Base-by-base conservation (phyloP, 2,888 invertebrate genomes). In the Troides helena region DNA sequence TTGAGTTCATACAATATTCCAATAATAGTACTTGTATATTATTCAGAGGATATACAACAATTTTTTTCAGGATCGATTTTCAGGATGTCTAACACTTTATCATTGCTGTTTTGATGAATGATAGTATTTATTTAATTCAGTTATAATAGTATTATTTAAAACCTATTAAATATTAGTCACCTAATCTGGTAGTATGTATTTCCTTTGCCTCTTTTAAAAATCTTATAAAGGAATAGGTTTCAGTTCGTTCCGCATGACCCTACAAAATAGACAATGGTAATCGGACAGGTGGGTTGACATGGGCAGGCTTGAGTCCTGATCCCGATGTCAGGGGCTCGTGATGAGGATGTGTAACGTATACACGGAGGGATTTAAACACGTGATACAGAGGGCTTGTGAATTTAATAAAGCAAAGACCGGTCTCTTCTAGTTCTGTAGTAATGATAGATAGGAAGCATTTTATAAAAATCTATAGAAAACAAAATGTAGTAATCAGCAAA, bases 261-360 rank as follows among this genome's bases (percentile, higher is more conserved):
- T 81, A 87, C 84, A 86, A 85, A 87, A 85, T 81, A 86, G 86
- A 86, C 90, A 90, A 92, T 91, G 86, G 84, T 90, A 90, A 89
- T 90, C 91, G 88, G 92, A 91, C 92, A 92, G 92, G 85, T 88
- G 89, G 85, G 85, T 80, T 85, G 90, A 89, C 87, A 83, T 79
- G 83, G 81, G 83, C 72, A 66, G 72, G 71, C 73, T 75, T 74
- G 75, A 76, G 75, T 76, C 77, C 76, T 77, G 76, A 63, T 53
- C 70, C 65, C 69, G 65, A 53, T 60, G 69, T 69, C 69, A 64
- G 64, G 25, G 59, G 25, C 25, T 25, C 66, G 58, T 60, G 70
- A 70, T 63, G 63, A 70, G 70, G 66, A 67, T 63, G 56, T 67
- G 53, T 63, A 36, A 70, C 70, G 25, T 59, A 65, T 67, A 56